Conservation (phyloP, 1,140 invertebrate species). For the Stegodyphus dumicola region DNA sequence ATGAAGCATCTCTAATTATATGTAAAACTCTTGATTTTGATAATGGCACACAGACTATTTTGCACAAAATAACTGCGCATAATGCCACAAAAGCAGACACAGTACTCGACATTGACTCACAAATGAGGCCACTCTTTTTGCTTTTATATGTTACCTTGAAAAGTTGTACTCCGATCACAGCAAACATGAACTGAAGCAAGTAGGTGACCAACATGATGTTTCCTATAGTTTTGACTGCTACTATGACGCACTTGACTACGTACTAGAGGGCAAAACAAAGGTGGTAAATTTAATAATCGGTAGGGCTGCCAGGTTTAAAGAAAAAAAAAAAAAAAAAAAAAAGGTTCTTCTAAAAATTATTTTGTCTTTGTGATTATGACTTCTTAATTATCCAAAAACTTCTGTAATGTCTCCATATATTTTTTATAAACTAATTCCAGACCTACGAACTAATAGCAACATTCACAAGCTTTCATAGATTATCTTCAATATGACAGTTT, state of each 20-base stretch:
- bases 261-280: constrained; percentile 72
- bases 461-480: no score
- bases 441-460: no score
- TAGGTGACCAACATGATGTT: constrained; percentile 98
- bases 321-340: neutral
- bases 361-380: neutral
- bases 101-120: constrained; percentile 41
- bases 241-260: constrained; percentile 99
- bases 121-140: constrained; percentile 22
- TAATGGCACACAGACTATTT: constrained; percentile 52
- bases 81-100: constrained; percentile 59
- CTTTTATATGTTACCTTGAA: constrained; percentile 86
- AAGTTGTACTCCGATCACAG: constrained; percentile 99
- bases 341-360: neutral
- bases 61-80: constrained; percentile 39
- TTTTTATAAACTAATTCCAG: no score
- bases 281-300: constrained; percentile 34
- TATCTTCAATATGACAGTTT: no score
- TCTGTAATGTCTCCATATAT: neutral
- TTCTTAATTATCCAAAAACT: neutral
- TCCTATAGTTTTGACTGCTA: constrained; percentile 96
- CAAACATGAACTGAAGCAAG: constrained; percentile 99
- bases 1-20: constrained; percentile 69
- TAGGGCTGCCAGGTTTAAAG: constrained; percentile 24
- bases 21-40: constrained; percentile 80